These are phyloP conservation scores for Lomographa bimaculata DNA, from an alignment of 2,888 invertebrate genomes.

Conservation along the genomic window DNA sequence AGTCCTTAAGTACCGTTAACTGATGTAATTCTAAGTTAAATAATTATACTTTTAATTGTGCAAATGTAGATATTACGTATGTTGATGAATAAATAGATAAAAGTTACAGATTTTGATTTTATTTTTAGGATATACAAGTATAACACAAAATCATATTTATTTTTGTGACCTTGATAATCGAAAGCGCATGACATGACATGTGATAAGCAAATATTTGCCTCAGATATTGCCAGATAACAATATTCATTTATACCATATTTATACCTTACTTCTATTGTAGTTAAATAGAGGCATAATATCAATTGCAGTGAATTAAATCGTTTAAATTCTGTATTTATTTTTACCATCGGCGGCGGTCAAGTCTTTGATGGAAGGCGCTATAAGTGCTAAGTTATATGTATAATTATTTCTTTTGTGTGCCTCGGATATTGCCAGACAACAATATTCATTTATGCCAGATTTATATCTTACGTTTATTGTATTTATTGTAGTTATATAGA, in stretches of 20 bases:
- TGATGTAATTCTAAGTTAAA: conserved; percentile 75
- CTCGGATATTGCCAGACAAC: conserved; percentile 23
- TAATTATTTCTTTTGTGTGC: too few relatives aligned
- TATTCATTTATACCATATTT: too few relatives aligned
- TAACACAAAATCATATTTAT: conserved; percentile 14
- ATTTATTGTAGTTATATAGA: too few relatives aligned
- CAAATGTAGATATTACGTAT: conserved; percentile 83
- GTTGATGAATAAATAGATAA: conserved; percentile 83
- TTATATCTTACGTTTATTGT: too few relatives aligned
- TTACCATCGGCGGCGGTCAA: too few relatives aligned
- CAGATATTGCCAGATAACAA: conserved; percentile 24
- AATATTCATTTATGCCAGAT: too few relatives aligned
- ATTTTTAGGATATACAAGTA: conserved; percentile 22
- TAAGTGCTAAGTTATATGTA: too few relatives aligned
- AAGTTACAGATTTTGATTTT: conserved; percentile 50
- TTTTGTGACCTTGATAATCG: conserved; percentile 30
- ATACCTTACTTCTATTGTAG: too few relatives aligned
- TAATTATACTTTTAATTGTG: conserved; percentile 74
- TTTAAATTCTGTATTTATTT: too few relatives aligned
- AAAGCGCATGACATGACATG: conserved; percentile 27
- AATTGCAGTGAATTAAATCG: too few relatives aligned
- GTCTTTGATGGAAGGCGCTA: too few relatives aligned
- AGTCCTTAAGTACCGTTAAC: conserved; percentile 62
- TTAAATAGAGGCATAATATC: too few relatives aligned
- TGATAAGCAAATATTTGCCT: conserved; percentile 28